Base-by-base conservation (phyloP, 1,140 invertebrate species). In the Aphelenchoides avenae region DNA sequence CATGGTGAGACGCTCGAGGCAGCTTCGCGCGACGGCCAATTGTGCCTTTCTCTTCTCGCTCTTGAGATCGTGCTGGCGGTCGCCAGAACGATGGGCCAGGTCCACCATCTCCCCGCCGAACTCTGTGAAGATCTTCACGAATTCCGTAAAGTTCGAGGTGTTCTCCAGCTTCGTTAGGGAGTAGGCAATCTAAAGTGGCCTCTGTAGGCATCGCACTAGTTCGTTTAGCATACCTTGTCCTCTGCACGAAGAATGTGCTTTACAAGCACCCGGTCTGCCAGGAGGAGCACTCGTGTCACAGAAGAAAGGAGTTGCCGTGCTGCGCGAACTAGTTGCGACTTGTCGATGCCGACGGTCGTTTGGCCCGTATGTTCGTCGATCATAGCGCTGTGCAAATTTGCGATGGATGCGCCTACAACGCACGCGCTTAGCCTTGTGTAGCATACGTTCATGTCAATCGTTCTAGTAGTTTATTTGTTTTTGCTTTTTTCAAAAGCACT, bases 101-200 rank as follows among this genome's bases (percentile, higher is more conserved):
- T 97, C 91, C 41, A 97, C 91, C 92, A 99, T 97, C 78, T 97
- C 91, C 7, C 86, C 87, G 3, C 94, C 94, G 79, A 97, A 97
- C 76, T 94, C 89, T 69, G 90, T 92, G 81, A 98, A 99, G 4
- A 91, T 91, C 73, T 93, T 91, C 29, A 97, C 92, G 81, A 98
- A 98, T 79, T 98, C 93, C 5, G 91, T 93, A 78, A 97, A 97
- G 80, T 91, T 95, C 52, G 87, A 87, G 34, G 96, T 91, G 52
- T 87, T 88, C 80, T 96, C 91, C 68, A 98, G 81, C 47, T 79
- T 73, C 36, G 61, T 71, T 33, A 82, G 61, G 33, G 80, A 81
- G 40, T 62, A 75, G 13, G 75, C 60, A 20, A 82, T 79, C 80
- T 81, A 44, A 88, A 84, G 61, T 71, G n/a, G n/a, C n/a, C n/a